These are phyloP conservation scores for Vandiemenella viatica DNA, from an alignment of 2,888 invertebrate genomes.

Conservation along the genomic window DNA sequence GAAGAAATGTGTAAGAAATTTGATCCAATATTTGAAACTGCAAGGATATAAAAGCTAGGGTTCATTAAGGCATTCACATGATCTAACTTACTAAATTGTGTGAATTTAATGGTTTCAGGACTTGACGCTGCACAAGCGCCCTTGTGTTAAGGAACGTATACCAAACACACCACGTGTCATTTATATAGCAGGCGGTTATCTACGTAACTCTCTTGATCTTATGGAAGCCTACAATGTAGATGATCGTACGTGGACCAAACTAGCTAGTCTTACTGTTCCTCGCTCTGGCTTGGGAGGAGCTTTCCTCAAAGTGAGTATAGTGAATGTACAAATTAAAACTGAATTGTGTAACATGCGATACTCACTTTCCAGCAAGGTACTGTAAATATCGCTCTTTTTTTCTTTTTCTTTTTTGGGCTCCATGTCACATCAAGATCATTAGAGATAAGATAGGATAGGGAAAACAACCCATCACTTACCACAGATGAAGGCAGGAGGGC, in stretches of 20 bases:
- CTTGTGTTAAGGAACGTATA: slow-evolving; percentile 67
- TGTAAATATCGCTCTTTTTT: neutral
- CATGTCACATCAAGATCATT: neutral
- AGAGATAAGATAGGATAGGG: neutral
- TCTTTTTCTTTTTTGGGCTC: neutral
- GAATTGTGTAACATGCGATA: no score
- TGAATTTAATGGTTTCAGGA: slow-evolving; percentile 49
- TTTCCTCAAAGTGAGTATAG: slow-evolving; percentile 52
- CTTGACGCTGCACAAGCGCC: slow-evolving; percentile 73
- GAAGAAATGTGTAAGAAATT: no score
- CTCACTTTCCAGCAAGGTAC: no score
- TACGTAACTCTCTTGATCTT: slow-evolving; percentile 68
- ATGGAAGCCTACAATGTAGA: slow-evolving; percentile 81
- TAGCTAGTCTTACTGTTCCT: slow-evolving; percentile 72
- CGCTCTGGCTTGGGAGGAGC: slow-evolving; percentile 77
- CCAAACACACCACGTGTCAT: slow-evolving; percentile 82
- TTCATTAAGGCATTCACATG: no score
- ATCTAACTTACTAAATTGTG: no score
- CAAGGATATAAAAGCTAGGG: no score
- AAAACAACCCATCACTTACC: no score
- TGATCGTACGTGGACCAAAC: slow-evolving; percentile 66
- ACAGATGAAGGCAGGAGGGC: no score
- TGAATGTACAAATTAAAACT: no score
- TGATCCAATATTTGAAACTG: no score
- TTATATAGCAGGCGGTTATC: slow-evolving; percentile 83